Percentiles rank a stretch among this genome's conserved stretches.
Evolutionary conservation across 2,113 vertebrate genomes (phyloP).

Genomic region (Myiozetetes cayanensis): DNA sequence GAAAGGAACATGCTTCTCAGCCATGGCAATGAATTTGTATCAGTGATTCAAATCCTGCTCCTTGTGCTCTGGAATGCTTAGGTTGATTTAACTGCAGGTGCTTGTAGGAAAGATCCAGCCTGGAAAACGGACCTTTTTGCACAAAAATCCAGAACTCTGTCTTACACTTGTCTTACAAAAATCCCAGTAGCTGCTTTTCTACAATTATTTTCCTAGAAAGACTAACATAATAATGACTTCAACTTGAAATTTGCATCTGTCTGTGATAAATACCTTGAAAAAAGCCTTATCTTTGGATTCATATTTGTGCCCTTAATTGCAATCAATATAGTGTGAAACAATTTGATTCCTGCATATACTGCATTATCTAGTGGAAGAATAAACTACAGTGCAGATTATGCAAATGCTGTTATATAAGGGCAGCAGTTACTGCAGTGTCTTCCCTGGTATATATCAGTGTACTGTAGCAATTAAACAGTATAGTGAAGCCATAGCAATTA

Average conservation of each 20-base stretch:
- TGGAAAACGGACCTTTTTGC: neutral
- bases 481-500: constrained; percentile 16
- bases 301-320: constrained; percentile 56
- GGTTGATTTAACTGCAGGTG: neutral
- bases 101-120: neutral
- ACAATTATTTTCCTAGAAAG: constrained; percentile 16
- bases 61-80: accelerated
- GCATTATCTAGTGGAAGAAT: neutral
- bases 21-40: neutral
- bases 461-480: constrained; percentile 43
- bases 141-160: neutral
- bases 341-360: neutral
- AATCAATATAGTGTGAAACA: constrained; percentile 54
- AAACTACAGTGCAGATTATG: constrained; percentile 29
- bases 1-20: neutral
- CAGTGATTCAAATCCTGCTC: neutral
- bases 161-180: neutral
- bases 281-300: constrained; percentile 32
- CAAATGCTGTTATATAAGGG: constrained; percentile 20
- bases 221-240: neutral
- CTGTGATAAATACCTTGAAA: neutral
- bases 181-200: neutral
- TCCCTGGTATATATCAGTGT: constrained; percentile 19
- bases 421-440: constrained; percentile 40
- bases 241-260: constrained; percentile 14